A percentile compares a stretch with the other conserved stretches of the same genome.
Evolutionary conservation across 2,888 invertebrate genomes (phyloP).

Genomic region (Scelioninae gen. 1): DNA sequence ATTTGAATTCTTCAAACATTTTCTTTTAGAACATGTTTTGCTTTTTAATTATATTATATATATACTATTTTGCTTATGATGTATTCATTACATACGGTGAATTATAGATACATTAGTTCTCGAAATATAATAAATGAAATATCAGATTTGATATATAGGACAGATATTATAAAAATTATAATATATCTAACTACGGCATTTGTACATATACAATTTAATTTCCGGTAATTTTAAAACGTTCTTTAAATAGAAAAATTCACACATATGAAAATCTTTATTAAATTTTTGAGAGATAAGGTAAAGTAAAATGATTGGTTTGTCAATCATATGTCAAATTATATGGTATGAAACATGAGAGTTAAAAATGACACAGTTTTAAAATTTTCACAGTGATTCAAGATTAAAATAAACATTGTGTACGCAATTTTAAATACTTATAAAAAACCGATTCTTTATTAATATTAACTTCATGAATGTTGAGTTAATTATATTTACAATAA

Average conservation of each 20-base stretch:
- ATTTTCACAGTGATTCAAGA: constrained; percentile 9
- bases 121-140: no score
- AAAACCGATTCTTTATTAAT: no score
- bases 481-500: no score
- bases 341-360: constrained; percentile 37
- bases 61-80: no score
- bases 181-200: not conserved
- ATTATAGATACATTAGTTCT: no score
- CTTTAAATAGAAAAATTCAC: constrained; percentile 15
- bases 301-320: constrained; percentile 53
- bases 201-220: constrained; percentile 12
- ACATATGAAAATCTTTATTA: constrained; percentile 18
- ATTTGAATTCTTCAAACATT: no score
- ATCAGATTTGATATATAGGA: no score
- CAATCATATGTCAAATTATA: constrained; percentile 55
- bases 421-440: not conserved
- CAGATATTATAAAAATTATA: no score
- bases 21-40: no score
- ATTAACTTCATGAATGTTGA: no score
- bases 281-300: constrained; percentile 23
- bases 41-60: no score
- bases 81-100: no score
- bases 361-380: constrained; percentile 33
- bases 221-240: constrained; percentile 4
- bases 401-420: constrained; percentile 23